phyloP scores from a whole-genome alignment of 2,888 invertebrate genomes.

The Myathropa florea region DNA sequence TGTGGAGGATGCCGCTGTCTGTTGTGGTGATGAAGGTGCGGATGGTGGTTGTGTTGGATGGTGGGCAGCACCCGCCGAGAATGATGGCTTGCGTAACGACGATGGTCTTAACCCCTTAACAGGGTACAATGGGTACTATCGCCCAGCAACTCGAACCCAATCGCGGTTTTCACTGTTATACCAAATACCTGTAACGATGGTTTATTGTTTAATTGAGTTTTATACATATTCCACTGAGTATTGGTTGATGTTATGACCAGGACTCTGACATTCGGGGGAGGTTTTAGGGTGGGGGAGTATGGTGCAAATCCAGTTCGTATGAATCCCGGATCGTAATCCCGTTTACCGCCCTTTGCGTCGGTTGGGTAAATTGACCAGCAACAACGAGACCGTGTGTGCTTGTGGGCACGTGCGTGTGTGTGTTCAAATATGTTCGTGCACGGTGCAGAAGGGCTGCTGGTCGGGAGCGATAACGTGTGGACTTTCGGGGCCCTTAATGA shows the following conservation, averaged over 20 bases:
- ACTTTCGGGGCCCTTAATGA: neutral
- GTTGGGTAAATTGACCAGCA: neutral
- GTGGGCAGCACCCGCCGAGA: conserved; percentile 77
- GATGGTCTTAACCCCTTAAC: conserved; percentile 80
- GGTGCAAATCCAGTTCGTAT: conserved; percentile 45
- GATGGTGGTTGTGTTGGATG: conserved; percentile 74
- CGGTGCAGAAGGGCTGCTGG: neutral
- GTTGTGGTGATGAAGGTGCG: conserved; percentile 73
- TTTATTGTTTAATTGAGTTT: conserved; percentile 62
- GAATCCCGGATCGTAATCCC: conserved; percentile 19
- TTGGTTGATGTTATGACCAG: neutral
- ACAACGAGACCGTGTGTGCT: conserved; percentile 8
- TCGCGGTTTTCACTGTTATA: conserved; percentile 81
- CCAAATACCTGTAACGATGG: conserved; percentile 79
- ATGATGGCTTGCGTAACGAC: conserved; percentile 79
- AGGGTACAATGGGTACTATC: conserved; percentile 81
- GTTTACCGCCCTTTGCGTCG: conserved; percentile 2
- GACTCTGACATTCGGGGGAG: neutral
- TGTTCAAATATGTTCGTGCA: neutral
- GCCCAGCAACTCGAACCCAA: conserved; percentile 81
- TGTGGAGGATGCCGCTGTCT: conserved; percentile 64
- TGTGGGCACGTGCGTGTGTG: neutral
- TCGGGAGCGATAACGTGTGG: neutral
- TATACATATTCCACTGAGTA: conserved; percentile 25
- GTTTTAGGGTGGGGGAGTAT: neutral